Evolutionary conservation across 2,797 vertebrate species (phyloP), one percentile per base, ranked within the genome.

Genomic region (Spea hammondii): DNA sequence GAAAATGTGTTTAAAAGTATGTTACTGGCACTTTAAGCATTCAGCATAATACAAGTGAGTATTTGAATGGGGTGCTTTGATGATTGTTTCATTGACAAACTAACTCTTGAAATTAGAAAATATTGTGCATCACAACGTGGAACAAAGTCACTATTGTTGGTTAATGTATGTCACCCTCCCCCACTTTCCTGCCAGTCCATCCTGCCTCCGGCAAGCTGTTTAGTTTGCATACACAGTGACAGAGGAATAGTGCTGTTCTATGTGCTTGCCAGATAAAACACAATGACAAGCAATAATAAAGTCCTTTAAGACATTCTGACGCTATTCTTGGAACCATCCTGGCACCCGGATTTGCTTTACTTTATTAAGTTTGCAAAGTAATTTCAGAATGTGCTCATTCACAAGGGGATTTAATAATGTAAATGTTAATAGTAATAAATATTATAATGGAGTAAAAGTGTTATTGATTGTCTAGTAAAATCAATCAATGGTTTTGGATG

Each of bases 121-220:
- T 67, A 13, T 49, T n/a, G 55, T 57, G 60, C 69, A 53, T 59
- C 57, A 53, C 50, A 62, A 50, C 74, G 48, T 46, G 66, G 49
- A 49, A 82, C 79, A 82, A 82, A 73, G 79, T 60, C 68, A 65
- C 64, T 76, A 73, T 82, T 82, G 74, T 82, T 69, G 75, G 53
- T 62, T 48, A 76, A 72, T 59, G 64, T 70, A 73, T 65, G 70
- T 48, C 50, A 4, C 79, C 79, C 69, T 65, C 70, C 79, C 65
- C 79, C 74, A 10, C 68, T 50, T 77, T 77, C 70, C 79, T 82
- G 64, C 55, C n/a, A 60, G 70, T 8, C 45, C 70, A 54, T 72
- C 64, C 70, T 82, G 65, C 75, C 79, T 73, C 74, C n/a, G 54
- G 70, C 65, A 55, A 69, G 4, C 74, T 17, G 64, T 54, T 54